phyloP scores from a whole-genome alignment of 2,888 invertebrate genomes.

The Agrochola circellaris region DNA sequence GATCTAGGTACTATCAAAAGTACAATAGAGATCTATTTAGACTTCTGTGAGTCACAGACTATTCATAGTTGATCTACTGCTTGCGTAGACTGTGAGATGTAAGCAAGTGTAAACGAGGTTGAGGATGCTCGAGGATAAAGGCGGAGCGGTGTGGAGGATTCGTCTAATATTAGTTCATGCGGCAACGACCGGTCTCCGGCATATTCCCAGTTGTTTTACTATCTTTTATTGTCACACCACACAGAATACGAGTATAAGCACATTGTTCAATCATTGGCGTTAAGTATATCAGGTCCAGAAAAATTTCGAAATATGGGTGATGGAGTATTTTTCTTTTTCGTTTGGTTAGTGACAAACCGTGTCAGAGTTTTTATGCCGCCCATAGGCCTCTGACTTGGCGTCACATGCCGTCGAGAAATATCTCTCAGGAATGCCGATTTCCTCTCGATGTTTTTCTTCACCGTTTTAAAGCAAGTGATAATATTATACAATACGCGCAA shows the following conservation, averaged over 20 bases:
- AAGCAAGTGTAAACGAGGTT: slow-evolving; percentile 39
- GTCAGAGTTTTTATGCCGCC: too few species aligned
- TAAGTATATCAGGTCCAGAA: background rate
- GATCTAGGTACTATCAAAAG: slow-evolving; percentile 1
- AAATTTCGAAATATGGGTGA: background rate
- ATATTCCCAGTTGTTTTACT: slow-evolving; percentile 7
- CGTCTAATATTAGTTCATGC: slow-evolving; percentile 46
- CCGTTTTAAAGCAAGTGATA: too few species aligned
- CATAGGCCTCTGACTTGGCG: too few species aligned
- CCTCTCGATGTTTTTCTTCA: too few species aligned
- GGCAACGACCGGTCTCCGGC: slow-evolving; percentile 10
- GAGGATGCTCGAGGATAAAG: slow-evolving; percentile 55
- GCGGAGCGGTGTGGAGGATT: slow-evolving; percentile 9
- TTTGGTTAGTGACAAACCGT: too few species aligned
- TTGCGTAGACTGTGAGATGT: slow-evolving; percentile 24
- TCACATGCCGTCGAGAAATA: too few species aligned
- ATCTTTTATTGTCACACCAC: slow-evolving; percentile 9
- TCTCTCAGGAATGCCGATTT: too few species aligned
- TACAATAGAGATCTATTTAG: slow-evolving; percentile 24
- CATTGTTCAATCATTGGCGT: background rate
- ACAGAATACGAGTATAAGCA: background rate
- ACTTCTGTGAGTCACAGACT: slow-evolving; percentile 37
- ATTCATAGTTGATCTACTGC: slow-evolving; percentile 30
- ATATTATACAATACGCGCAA: too few species aligned
- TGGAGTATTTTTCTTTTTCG: too few species aligned